Base-by-base conservation (phyloP, 1,140 invertebrate genomes). In the Dryas iulia region DNA sequence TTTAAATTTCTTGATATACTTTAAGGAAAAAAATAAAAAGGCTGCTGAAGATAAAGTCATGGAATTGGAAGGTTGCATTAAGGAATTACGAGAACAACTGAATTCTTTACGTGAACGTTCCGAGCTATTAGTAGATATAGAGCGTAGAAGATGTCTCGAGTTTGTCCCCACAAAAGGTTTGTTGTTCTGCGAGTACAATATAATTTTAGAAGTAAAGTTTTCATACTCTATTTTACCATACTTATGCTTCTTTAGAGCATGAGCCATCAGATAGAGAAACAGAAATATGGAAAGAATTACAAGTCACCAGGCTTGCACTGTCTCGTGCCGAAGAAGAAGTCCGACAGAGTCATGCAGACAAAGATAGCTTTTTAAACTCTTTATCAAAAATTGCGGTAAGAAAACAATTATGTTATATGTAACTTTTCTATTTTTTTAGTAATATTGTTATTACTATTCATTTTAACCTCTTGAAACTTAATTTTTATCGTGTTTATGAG, bases 221-320 rank as follows among this genome's bases (percentile, higher is more conserved):
- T 47, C 1, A 47, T 47, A 47, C 2, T 8, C 6, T 1, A 7
- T 21, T 14, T 14, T 18, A 18, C 39, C 12, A 56, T 24, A 21
- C 18, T 61, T 10, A 7, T 56, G n/a, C n/a, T 23, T 65, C 72
- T 59, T 59, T 71, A 90, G 89, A 91, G 78, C 78, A 31, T 39
- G 87, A 91, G 52, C 89, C 89, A 21, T 73, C 86, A 4, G 82
- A 87, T 62, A 81, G 78, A 69, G 89, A 91, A 74, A 86, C 84
- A 5, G 86, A 88, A 35, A 83, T 90, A 54, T 89, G 87, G 85
- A 87, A 85, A 70, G 85, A 91, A 52, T 66, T 91, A 8, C 83
- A 89, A 75, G 77, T 76, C 30, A 88, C 84, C 0, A 76, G 81
- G 35, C 74, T 75, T 1, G 79, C 84, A 5, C 67, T 90, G 5